Evolutionary conservation across 2,113 vertebrate genomes (phyloP), one percentile per base, ranked within the genome.

Genomic region (Pardalotus punctatus): DNA sequence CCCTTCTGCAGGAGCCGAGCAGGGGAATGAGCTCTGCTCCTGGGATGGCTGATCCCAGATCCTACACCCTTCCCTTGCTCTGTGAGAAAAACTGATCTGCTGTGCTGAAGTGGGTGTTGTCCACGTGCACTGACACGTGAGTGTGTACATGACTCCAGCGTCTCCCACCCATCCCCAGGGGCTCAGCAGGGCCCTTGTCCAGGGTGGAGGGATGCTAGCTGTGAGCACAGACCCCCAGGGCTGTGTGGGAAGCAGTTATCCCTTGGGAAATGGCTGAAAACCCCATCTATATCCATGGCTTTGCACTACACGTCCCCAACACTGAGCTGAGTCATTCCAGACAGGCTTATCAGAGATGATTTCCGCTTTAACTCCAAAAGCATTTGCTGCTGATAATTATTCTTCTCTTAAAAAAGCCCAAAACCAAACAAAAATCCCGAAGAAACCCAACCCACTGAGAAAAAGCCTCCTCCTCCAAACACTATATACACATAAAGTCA

Each of bases 311-410:
- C 42, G 48, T 73, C 72, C 35, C 69, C 51, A 86, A 5, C 3
- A 7, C n/a, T 53, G 53, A 92, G 81, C 91, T 92, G 81, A 94
- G 91, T 91, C 93, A 93, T 79, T 92, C n/a, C 21, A 67, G 77
- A 64, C 53, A 28, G 53, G 25, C 72, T 78, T 43, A 38, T 42
- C 60, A 40, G 66, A 89, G 15, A 57, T 6, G 7, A 67, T 84
- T 95, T 95, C 36, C 48, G n/a, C 29, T 91, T 70, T 58, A 40
- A 43, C 12, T 64, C 76, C 60, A 83, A 60, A 79, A 70, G 4
- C 11, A 61, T 83, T 89, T 80, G 24, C 58, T 83, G 72, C 47
- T 62, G 87, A 16, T 54, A 81, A 76, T 65, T 74, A 40, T n/a
- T 48, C 12, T 85, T 57, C 45, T 61, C 42, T 24, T 36, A 38